Base-by-base conservation (phyloP, 1,140 invertebrate species). In the Mizuhopecten yessoensis region DNA sequence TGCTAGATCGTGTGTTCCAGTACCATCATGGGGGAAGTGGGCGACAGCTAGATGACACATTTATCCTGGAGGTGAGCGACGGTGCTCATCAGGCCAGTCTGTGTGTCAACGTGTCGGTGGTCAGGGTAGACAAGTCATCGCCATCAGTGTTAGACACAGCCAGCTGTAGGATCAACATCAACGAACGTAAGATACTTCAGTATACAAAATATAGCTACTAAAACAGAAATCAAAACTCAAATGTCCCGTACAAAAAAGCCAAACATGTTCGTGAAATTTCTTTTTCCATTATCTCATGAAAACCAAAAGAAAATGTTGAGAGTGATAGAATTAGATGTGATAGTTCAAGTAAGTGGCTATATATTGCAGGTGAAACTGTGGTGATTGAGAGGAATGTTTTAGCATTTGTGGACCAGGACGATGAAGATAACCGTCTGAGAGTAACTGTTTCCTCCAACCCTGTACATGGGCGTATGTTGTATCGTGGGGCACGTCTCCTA, bases 1-100 rank as follows among this genome's bases (percentile, higher is more conserved):
- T 96, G 10, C 34, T 92, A 23, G 89, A 90, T 3, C 93, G 91
- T 87, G 90, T 87, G 13, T 93, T 96, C 86, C 93, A 93, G 33
- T 96, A 96, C 89, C 87, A 45, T 0, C 95, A 96, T 90, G 91
- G 93, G 45, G 94, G 94, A 15, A 91, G 92, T 20, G 89, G 91
- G 20, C 87, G 7, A 45, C 87, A 75, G 7, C 42, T 42, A 7
- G 36, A n/a, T 23, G 95, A 96, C 88, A 87, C 34, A 13, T 92
- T 96, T 34, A 39, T 91, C 11, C 17, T 96, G 9, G 87, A 87
- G 17, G 94, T 95, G 23, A 94, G 91, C 91, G 96, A 96, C 88
- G 94, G 94, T 23, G 75, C 42, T 9, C 93, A 94, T 86, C 86
- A 92, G 34, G 88, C 91, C 15, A 86, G 39, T 0, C 89, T 90